Conservation (phyloP, 2,888 invertebrate genomes). For the Tetramorium bicarinatum region DNA sequence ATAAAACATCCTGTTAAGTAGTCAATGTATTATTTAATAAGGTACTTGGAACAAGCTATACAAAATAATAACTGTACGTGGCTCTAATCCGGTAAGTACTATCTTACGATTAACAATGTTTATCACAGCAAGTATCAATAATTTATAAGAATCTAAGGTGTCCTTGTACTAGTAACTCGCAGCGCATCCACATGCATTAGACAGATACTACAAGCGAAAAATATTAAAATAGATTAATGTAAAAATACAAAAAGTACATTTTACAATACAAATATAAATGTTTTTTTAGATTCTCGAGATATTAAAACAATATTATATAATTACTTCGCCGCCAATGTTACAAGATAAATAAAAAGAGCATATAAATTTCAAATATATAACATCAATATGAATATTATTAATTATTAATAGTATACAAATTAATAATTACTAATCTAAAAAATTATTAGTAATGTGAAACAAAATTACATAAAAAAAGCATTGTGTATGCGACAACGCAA, state of each 20-base stretch:
- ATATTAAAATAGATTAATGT: conserved; percentile 15
- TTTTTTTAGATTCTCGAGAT: not conserved
- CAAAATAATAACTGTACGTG: not conserved
- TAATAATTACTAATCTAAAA: conserved; percentile 11
- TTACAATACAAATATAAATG: conserved; percentile 1
- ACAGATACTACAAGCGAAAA: not conserved
- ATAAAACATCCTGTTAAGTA: conserved; percentile 29
- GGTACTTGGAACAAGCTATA: not conserved
- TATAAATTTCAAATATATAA: not conserved
- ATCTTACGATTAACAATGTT: not conserved
- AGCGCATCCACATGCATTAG: not conserved
- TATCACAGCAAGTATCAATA: conserved; percentile 29
- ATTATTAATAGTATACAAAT: conserved; percentile 8
- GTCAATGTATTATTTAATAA: conserved; percentile 33
- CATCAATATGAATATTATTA: not conserved
- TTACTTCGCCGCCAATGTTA: not conserved
- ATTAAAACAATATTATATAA: not conserved
- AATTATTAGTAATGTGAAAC: not conserved
- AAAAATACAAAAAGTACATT: not conserved
- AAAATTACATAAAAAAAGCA: not conserved
- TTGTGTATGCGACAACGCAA: not conserved
- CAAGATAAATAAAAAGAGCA: not conserved
- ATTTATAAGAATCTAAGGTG: conserved; percentile 6
- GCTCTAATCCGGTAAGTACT: not conserved
- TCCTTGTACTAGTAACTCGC: not conserved